Evolutionary conservation across 2,113 vertebrate genomes (phyloP), one percentile per base, ranked within the genome.

Genomic region (Pogonocichla stellata): DNA sequence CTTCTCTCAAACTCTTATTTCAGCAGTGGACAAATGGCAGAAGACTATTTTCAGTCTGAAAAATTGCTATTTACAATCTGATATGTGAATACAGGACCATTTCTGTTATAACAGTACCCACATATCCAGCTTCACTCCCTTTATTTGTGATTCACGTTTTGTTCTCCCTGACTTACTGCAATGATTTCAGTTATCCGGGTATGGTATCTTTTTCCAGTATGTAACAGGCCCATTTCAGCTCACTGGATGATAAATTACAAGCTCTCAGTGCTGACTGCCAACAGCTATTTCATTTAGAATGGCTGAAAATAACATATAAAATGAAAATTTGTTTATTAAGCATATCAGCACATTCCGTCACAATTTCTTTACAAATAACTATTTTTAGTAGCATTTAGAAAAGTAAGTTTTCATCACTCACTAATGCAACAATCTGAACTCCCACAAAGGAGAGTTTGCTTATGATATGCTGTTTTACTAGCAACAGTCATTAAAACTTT

Each of bases 41-140:
- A 75, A 77, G 23, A 53, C 18, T 51, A n/a, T 8, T 72, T 89
- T 67, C 9, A 43, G 6, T 56, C 34, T 64, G 29, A 81, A 94
- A 83, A 91, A 43, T 33, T 2, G 2, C 8, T 45, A 19, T 42
- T 71, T 88, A 43, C 22, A 60, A 64, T 72, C 17, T 34, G 15
- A 74, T 29, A 34, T 2, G 34, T 0, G 3, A 88, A 66, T 34
- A 75, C 18, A 64, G 24, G 75, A 67, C 18, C 0, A 4, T 23
- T 78, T 62, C 56, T 79, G 17, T 33, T 87, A 22, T 33, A 66
- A 48, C 28, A 53, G 18, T 12, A 61, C 6, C 19, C 42, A 65
- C 19, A 58, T 0, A 1, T 16, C 7, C 60, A 50, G 29, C 42
- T 80, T 69, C 0, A 0, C 20, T 56, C 8, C 26, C 28, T 77